Evolutionary conservation across 2,888 invertebrate genomes (phyloP).

Genomic region (Flexamia atlantica): DNA sequence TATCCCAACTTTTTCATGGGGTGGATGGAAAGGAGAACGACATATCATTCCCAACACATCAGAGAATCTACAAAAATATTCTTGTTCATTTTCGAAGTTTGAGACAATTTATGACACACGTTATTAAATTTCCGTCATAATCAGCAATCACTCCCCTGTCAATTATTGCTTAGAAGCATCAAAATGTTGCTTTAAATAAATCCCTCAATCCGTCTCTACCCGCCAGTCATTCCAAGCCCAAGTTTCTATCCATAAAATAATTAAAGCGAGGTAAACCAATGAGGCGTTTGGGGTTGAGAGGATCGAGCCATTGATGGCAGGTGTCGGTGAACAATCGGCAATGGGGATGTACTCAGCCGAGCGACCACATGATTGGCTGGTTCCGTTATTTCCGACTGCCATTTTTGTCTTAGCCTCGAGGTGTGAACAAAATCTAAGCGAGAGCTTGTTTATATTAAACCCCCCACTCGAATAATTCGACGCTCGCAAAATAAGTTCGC

Average conservation of each 20-base stretch:
- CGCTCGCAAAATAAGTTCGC: conserved; percentile 39
- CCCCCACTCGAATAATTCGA: conserved; percentile 49
- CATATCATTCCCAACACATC: too few relatives aligned
- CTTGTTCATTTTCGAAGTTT: too few relatives aligned
- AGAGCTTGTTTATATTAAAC: conserved; percentile 42
- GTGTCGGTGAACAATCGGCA: conserved; percentile 29
- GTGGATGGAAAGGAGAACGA: too few relatives aligned
- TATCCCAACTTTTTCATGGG: too few relatives aligned
- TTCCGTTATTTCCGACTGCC: not conserved
- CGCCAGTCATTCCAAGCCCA: not conserved
- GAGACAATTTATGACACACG: too few relatives aligned
- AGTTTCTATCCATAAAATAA: not conserved
- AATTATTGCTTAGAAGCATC: too few relatives aligned
- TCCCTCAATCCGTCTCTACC: not conserved
- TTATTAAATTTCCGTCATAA: too few relatives aligned
- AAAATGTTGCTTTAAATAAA: not conserved
- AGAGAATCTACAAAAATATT: too few relatives aligned
- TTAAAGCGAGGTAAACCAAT: not conserved
- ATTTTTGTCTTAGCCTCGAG: conserved; percentile 43
- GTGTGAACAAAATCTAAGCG: conserved; percentile 50
- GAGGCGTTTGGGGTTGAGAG: not conserved
- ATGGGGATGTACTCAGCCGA: not conserved
- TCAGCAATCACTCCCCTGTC: too few relatives aligned
- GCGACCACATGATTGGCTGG: conserved; percentile 46
- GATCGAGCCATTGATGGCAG: not conserved